Evolutionary conservation across 2,888 invertebrate species (phyloP).

Genomic region (Polylopha cassiicola): DNA sequence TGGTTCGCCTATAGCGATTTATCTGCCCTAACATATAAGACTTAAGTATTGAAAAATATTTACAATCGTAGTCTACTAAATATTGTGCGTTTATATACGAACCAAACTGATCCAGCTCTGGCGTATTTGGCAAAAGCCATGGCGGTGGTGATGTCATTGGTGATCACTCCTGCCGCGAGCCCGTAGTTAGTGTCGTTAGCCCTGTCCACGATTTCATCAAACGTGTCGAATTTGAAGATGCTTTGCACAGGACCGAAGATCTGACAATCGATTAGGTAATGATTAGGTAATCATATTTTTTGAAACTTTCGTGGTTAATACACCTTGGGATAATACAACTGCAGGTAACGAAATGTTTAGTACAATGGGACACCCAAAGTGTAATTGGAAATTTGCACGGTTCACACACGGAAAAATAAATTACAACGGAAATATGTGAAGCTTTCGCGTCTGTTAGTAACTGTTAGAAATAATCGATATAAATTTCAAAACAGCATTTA

Average conservation of each 20-base stretch:
- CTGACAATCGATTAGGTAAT: conserved; percentile 52
- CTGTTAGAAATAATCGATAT: too few relatives aligned
- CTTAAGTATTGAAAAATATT: neutral
- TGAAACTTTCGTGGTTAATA: neutral
- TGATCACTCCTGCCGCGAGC: conserved; percentile 90
- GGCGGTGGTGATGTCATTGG: conserved; percentile 89
- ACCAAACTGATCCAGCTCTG: conserved; percentile 90
- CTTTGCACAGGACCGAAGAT: conserved; percentile 96
- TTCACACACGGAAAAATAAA: too few relatives aligned
- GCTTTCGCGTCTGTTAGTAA: too few relatives aligned
- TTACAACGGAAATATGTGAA: too few relatives aligned
- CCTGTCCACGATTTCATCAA: conserved; percentile 89
- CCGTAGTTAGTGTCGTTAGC: conserved; percentile 91
- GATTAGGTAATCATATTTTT: neutral
- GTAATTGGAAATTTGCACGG: too few relatives aligned
- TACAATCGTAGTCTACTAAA: too few relatives aligned
- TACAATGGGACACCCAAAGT: too few relatives aligned
- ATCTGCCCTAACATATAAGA: too few relatives aligned
- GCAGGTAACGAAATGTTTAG: neutral
- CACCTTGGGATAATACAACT: neutral
- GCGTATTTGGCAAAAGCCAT: conserved; percentile 86
- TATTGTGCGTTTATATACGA: too few relatives aligned
- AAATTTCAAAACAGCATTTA: too few relatives aligned
- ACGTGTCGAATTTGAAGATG: conserved; percentile 88
- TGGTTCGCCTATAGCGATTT: too few relatives aligned